Evolutionary conservation across 2,113 vertebrate genomes (phyloP).

Genomic region (Hyla sarda): DNA sequence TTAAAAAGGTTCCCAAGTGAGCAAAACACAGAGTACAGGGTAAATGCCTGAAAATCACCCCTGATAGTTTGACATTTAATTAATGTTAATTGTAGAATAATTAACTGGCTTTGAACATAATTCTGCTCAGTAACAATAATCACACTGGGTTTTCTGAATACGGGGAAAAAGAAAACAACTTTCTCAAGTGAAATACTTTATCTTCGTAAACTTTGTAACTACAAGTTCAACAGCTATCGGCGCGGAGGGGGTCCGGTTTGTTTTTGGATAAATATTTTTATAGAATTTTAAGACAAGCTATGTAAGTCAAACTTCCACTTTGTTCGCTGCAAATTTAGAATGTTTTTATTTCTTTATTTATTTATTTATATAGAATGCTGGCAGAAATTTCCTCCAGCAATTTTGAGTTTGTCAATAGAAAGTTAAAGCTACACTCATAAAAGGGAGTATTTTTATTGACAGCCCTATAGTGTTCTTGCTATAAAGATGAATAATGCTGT

Average conservation of each 20-base stretch:
- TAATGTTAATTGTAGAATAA: conserved; percentile 60
- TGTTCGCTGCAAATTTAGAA: background rate
- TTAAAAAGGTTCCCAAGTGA: conserved; percentile 45
- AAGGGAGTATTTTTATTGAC: conserved; percentile 27
- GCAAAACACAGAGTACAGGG: conserved; percentile 50
- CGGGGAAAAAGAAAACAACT: background rate
- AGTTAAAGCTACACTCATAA: conserved; percentile 29
- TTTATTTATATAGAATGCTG: background rate
- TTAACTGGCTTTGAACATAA: conserved; percentile 57
- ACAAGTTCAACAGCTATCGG: background rate
- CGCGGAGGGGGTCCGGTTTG: background rate
- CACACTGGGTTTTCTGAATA: conserved; percentile 45
- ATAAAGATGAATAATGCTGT: conserved; percentile 22
- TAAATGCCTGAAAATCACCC: conserved; percentile 47
- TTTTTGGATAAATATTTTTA: background rate
- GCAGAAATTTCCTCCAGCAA: conserved; percentile 8
- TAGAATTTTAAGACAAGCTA: background rate
- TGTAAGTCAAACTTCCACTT: background rate
- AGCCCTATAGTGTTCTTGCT: background rate
- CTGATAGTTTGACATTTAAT: conserved; percentile 59
- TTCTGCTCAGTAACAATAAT: conserved; percentile 52
- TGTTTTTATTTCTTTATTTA: no score
- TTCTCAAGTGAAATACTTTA: conserved; percentile 22
- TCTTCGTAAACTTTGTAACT: conserved; percentile 13
- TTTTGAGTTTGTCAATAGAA: conserved; percentile 38